Evolutionary conservation across 2,888 invertebrate genomes (phyloP), one percentile per base, ranked within the genome.

Genomic region (Melanophora roralis): DNA sequence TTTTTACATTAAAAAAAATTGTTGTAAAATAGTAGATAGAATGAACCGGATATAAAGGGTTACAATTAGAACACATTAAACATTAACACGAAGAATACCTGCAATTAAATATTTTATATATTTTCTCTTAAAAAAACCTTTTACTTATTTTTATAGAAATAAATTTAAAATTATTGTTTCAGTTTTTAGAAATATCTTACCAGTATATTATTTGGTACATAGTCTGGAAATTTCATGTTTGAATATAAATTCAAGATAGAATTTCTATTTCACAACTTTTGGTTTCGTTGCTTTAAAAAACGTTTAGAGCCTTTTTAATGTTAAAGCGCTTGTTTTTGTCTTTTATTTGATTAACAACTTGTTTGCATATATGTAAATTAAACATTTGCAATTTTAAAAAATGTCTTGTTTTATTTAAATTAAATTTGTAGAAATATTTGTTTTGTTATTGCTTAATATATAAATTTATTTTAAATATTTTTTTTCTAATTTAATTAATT

Each of bases 161-260:
- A 38, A 64, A 69, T 36, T 55, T 14, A 34, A 11, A 45, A 40
- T 51, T 14, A 51, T 27, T 49, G 2, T 27, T 16, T 43, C 16
- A n/a, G n/a, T n/a, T n/a, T n/a, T n/a, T 40, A n/a, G 55, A 68
- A 38, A 34, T 71, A 65, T 40, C 83, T 83, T 86, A 88, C 89
- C 88, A 88, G 82, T 85, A 88, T 87, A 83, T 89, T 89, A 84
- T 89, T 89, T 59, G 88, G 88, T 73, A 88, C 82, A 85, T 88
- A 89, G 83, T 89, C 89, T 83, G 89, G 88, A 85, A 88, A 89
- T 84, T 89, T 89, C 88, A 89, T 81, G 77, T 85, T 78, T 64
- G 83, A 72, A 34, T 62, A 47, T 55, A 23, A 57, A 77, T 21
- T 60, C 51, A 49, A 59, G 78, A 79, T 49, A 71, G 65, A 77